These are phyloP conservation scores for Ylistrum balloti DNA, from an alignment of 1,140 invertebrate species.

Conservation along the genomic window DNA sequence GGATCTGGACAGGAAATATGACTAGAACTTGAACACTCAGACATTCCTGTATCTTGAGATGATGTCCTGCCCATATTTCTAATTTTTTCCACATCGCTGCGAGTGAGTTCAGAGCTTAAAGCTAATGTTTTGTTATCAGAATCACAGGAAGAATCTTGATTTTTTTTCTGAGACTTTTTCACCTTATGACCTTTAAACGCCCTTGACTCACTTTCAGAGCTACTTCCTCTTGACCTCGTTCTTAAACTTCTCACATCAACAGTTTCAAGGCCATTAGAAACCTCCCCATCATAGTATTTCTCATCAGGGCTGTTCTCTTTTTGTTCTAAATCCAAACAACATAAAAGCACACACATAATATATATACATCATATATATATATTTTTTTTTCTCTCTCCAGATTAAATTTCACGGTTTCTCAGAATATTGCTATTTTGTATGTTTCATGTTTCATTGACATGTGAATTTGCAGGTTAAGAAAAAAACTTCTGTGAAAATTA, in stretches of 20 bases:
- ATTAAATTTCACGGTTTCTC: too few species aligned
- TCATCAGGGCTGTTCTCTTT: neutral
- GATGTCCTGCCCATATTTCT: slow-evolving; percentile 57
- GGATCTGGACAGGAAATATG: slow-evolving; percentile 74
- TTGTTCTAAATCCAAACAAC: neutral
- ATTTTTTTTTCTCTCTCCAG: too few species aligned
- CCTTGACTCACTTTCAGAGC: slow-evolving; percentile 3
- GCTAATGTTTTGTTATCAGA: neutral
- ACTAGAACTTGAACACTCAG: slow-evolving; percentile 74
- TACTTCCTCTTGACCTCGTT: slow-evolving; percentile 56
- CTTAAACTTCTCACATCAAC: slow-evolving; percentile 46
- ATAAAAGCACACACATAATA: neutral
- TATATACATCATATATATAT: neutral
- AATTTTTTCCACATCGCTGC: slow-evolving; percentile 69
- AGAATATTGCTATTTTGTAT: too few species aligned
- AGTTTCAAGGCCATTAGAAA: neutral
- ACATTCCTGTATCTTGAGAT: slow-evolving; percentile 54
- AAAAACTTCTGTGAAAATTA: too few species aligned
- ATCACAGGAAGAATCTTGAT: neutral
- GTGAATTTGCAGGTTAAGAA: too few species aligned
- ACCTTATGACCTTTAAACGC: slow-evolving; percentile 6
- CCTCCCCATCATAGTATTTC: neutral
- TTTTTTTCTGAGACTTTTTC: neutral
- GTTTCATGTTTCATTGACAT: too few species aligned
- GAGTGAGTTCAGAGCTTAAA: slow-evolving; percentile 60